Evolutionary conservation across 2,113 vertebrate species (phyloP).

Genomic region (Manacus vitellinus): DNA sequence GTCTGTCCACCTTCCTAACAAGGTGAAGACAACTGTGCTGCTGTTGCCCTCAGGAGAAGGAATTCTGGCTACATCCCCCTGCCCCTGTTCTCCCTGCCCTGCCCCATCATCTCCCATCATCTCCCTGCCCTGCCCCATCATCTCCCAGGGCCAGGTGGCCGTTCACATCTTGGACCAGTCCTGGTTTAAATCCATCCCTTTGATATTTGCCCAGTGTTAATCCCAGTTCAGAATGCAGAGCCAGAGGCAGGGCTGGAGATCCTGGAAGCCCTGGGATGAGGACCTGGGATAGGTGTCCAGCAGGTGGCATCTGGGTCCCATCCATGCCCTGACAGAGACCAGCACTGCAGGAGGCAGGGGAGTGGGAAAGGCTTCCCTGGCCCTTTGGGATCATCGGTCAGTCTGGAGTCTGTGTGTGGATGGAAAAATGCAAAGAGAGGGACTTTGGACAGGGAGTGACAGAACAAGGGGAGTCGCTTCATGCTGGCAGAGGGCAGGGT

Average conservation of each 20-base stretch:
- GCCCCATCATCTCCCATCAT: too few species aligned
- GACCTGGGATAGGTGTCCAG: background rate
- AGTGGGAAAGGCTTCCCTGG: background rate
- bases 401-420: accelerated
- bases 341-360: background rate
- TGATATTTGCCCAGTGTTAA: background rate
- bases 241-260: background rate
- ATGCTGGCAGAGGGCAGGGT: background rate
- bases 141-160: background rate
- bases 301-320: slow-evolving; percentile 29
- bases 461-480: background rate
- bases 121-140: too few species aligned
- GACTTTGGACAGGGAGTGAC: background rate
- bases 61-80: background rate
- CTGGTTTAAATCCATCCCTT: background rate
- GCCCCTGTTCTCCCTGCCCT: background rate
- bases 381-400: accelerated
- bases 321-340: accelerated
- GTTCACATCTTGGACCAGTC: background rate
- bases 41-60: background rate
- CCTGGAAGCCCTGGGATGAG: too few species aligned
- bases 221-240: background rate
- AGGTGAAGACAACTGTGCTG: background rate
- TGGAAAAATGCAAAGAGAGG: background rate
- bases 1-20: accelerated